phyloP scores from a whole-genome alignment of 2,888 invertebrate genomes.

The Agonopterix subpropinquella region DNA sequence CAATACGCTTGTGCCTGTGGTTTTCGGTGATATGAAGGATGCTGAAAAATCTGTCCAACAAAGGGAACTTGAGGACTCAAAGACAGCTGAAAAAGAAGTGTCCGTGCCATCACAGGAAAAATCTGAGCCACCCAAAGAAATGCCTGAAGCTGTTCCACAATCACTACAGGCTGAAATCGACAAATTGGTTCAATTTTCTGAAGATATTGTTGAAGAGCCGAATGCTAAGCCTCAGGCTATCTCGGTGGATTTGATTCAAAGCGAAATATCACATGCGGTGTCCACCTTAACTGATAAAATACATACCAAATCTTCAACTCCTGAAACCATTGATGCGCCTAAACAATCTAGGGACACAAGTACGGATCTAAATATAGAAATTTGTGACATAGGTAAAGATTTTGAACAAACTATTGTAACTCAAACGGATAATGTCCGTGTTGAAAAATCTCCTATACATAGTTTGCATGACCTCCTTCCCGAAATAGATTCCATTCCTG shows the following conservation, averaged over 20 bases:
- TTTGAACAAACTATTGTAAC: constrained; percentile 13
- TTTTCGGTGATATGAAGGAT: constrained; percentile 39
- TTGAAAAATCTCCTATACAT: constrained; percentile 68
- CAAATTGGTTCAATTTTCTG: neutral
- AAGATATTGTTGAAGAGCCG: neutral
- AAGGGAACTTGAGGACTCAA: constrained; percentile 10
- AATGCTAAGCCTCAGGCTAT: constrained; percentile 30
- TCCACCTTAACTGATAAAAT: constrained; percentile 3
- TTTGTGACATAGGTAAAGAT: constrained; percentile 14
- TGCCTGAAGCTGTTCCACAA: neutral
- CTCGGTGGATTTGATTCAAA: constrained; percentile 37
- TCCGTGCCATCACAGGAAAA: neutral
- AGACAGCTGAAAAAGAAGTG: neutral
- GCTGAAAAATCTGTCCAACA: constrained; percentile 26
- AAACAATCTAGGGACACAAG: constrained; percentile 16
- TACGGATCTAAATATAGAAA: constrained; percentile 17
- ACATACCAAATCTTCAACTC: neutral
- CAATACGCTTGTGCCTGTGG: constrained; percentile 39
- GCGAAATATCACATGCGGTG: constrained; percentile 23
- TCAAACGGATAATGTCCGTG: constrained; percentile 26
- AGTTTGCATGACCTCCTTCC: constrained; percentile 71
- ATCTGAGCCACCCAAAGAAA: neutral
- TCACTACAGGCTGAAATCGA: neutral
- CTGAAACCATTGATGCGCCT: constrained; percentile 23
- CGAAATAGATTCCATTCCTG: constrained; percentile 72